Evolutionary conservation across 1,140 invertebrate species (phyloP).

Genomic region (Caenorhabditis inopinata): DNA sequence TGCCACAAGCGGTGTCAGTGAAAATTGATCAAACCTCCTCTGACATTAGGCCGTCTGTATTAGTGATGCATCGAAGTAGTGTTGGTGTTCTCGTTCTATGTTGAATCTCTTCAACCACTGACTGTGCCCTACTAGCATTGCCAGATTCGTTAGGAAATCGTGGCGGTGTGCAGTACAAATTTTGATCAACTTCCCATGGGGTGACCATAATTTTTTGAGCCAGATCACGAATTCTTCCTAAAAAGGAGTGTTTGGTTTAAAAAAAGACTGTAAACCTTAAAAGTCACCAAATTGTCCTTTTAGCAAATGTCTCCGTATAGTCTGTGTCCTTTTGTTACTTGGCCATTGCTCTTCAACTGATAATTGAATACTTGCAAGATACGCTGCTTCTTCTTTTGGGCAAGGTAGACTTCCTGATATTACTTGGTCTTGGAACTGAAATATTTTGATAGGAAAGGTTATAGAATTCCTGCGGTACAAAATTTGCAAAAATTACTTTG

Average conservation of each 20-base stretch:
- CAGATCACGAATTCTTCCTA: slow-evolving; percentile 67
- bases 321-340: slow-evolving; percentile 64
- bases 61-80: slow-evolving; percentile 61
- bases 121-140: slow-evolving; percentile 16
- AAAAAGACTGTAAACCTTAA: too few relatives aligned
- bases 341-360: slow-evolving; percentile 75
- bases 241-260: too few relatives aligned
- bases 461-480: too few relatives aligned
- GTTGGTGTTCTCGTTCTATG: slow-evolving; percentile 51
- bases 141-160: slow-evolving; percentile 32
- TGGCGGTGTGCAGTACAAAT: slow-evolving; percentile 59
- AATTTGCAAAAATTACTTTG: neutral
- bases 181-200: slow-evolving; percentile 64
- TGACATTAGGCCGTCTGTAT: slow-evolving; percentile 60
- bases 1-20: too few relatives aligned
- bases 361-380: slow-evolving; percentile 74
- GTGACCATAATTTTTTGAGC: slow-evolving; percentile 66
- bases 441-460: slow-evolving; percentile 40
- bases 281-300: slow-evolving; percentile 66
- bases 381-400: slow-evolving; percentile 75
- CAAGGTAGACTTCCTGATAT: slow-evolving; percentile 73
- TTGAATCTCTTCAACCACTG: slow-evolving; percentile 16
- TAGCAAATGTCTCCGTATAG: slow-evolving; percentile 62
- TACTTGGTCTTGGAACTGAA: slow-evolving; percentile 74
- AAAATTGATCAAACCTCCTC: slow-evolving; percentile 41